Base-by-base conservation (phyloP, 2,113 vertebrate species). In the Clarias gariepinus region DNA sequence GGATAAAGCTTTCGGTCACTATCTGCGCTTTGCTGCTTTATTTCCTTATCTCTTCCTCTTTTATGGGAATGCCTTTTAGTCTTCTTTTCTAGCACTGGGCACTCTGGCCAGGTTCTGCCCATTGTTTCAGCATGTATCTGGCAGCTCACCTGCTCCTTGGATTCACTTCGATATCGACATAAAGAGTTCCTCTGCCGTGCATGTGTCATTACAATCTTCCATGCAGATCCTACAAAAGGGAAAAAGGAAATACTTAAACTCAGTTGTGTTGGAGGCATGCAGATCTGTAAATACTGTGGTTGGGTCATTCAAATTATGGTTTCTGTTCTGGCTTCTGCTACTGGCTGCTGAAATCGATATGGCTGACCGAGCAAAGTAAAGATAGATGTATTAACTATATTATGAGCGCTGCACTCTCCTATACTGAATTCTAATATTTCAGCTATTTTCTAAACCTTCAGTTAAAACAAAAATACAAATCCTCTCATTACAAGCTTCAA, bases 1-100 rank as follows among this genome's bases (percentile, higher is more conserved):
- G 95, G 94, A 90, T 96, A 96, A 0, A 94, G 95, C 92, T 97
- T 97, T 68, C 95, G 94, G 86, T 91, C 91, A 28, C 87, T 89
- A 60, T 89, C 92, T 66, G 88, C 64, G 88, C 30, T 91, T 83
- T 77, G 89, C 58, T 79, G 88, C 91, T 86, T 89, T 89, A 83
- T 91, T 89, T 85, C 84, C n/a, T 83, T 77, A 88, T 69, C 82
- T 90, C 74, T 91, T 88, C 88, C 91, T 91, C 84, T 69, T 85
- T 89, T 90, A 87, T 76, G 83, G 25, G 81, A 87, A 84, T 91
- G 83, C 41, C 79, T 83, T 91, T 92, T 94, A 47, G 57, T 82
- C 88, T 90, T 90, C 80, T 79, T 87, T 84, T 85, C 83, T 63
- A 73, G 83, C 30, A 78, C 64, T 68, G 88, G 63, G 87, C 90